Base-by-base conservation (phyloP, 2,113 vertebrate species). In the Epinephelus cyanopodus region DNA sequence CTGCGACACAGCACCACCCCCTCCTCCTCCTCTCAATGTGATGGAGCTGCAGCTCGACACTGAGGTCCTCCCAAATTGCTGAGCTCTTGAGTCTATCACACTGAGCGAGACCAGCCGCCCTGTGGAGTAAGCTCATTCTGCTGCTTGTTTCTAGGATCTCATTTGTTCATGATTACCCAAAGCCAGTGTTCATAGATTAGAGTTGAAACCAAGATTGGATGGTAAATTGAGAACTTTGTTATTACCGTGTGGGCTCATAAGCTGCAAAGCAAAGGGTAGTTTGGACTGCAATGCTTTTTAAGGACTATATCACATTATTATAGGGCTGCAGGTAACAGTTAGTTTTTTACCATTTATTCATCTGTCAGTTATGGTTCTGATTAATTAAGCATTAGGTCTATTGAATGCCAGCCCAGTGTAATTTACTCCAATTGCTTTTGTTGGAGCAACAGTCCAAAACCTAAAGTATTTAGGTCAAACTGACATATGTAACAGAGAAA, bases 131-230 rank as follows among this genome's bases (percentile, higher is more conserved):
- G 57, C 58, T 29, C 53, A 6, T 71, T 50, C 50, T 60, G 77
- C 86, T 57, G 71, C 71, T 70, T 52, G 45, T 77, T 76, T 72
- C 75, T 73, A 69, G 27, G 53, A 57, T 81, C 69, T 70, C 27
- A 70, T 68, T 71, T 61, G 81, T 65, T 82, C 45, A 3, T 25
- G 60, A 58, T 76, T 74, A 77, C 71, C 50, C 42, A 29, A 56
- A 42, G 63, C 45, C 27, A 17, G 54, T 67, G 54, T 54, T 73
- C 62, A 42, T 23, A 50, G 69, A 75, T 50, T 2, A 61, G 47
- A 11, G 33, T 11, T 23, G 19, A 50, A 60, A 5, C 15, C 5
- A 33, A 56, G 60, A 69, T 61, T 50, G 45, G 54, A 53, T 74
- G 48, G 13, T 52, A 69, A 68, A 58, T 62, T 48, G 52, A 68